Evolutionary conservation across 2,113 vertebrate species (phyloP).

Genomic region (Pungitius pungitius): DNA sequence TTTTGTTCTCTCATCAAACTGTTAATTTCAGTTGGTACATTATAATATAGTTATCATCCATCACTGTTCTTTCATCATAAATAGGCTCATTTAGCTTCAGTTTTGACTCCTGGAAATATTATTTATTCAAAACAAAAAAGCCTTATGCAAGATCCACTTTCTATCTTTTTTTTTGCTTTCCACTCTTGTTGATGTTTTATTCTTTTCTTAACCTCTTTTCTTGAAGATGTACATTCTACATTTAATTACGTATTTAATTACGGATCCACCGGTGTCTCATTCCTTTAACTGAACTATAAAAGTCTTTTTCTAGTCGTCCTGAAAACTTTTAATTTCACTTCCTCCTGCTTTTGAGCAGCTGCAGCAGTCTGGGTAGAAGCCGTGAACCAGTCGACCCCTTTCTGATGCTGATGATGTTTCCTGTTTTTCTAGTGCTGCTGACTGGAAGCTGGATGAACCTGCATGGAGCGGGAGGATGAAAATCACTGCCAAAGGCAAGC

Average conservation of each 20-base stretch:
- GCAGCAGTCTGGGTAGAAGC: not conserved
- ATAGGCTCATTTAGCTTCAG: not conserved
- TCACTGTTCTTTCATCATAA: not conserved
- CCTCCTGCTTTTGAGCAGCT: slow-evolving; percentile 28
- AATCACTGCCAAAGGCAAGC: slow-evolving; percentile 88
- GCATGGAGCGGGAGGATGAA: slow-evolving; percentile 93
- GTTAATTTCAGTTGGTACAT: not conserved
- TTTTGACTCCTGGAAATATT: not conserved
- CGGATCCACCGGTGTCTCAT: not conserved
- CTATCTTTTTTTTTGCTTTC: not conserved
- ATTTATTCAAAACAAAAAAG: not conserved
- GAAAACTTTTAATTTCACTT: slow-evolving; percentile 49
- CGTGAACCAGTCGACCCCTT: not conserved
- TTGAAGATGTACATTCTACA: not conserved
- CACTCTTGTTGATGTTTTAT: too few relatives aligned
- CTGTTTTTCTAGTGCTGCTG: slow-evolving; percentile 85
- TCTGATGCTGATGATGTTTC: not conserved
- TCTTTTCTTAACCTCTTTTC: too few relatives aligned
- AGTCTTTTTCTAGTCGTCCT: slow-evolving; percentile 9
- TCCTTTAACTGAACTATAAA: too few relatives aligned
- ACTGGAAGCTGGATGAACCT: slow-evolving; percentile 97
- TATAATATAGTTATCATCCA: not conserved
- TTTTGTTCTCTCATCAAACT: not conserved
- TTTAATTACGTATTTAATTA: not conserved
- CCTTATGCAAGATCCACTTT: not conserved